Conservation (phyloP, 2,113 vertebrate species). For the Spheniscus mendiculus region DNA sequence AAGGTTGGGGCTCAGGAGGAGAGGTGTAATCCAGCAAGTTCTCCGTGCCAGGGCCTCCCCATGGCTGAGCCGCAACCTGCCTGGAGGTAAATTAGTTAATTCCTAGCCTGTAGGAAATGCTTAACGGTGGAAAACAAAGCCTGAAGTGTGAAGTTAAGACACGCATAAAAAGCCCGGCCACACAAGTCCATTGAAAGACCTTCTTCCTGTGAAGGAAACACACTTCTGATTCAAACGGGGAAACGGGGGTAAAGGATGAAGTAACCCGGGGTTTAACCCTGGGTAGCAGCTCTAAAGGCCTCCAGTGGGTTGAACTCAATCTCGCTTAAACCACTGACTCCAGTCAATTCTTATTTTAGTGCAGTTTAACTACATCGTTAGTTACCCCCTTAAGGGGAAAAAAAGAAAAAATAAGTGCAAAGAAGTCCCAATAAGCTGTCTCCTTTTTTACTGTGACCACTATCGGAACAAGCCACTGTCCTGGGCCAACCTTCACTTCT, state of each 20-base stretch:
- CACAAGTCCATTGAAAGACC: rapidly evolving
- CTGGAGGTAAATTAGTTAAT: no score
- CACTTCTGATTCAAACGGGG: background rate
- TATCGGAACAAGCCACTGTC: background rate
- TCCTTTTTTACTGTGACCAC: rapidly evolving
- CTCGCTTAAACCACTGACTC: background rate
- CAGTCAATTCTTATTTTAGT: background rate
- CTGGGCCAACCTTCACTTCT: background rate
- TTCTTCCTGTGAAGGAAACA: background rate
- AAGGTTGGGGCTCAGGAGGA: background rate
- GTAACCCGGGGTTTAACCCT: no score
- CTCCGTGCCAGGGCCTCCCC: rapidly evolving
- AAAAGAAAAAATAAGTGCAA: background rate
- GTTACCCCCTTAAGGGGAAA: background rate
- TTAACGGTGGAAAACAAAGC: background rate
- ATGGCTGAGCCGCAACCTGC: no score
- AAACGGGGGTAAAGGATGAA: no score
- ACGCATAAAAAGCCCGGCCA: rapidly evolving
- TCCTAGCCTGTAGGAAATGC: background rate
- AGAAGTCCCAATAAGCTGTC: background rate
- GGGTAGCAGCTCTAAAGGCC: background rate
- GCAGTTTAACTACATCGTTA: no score
- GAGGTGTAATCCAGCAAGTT: rapidly evolving
- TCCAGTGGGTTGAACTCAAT: background rate
- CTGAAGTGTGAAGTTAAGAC: rapidly evolving